Evolutionary conservation across 2,888 invertebrate species (phyloP).

Genomic region (Metopia argyrocephala): DNA sequence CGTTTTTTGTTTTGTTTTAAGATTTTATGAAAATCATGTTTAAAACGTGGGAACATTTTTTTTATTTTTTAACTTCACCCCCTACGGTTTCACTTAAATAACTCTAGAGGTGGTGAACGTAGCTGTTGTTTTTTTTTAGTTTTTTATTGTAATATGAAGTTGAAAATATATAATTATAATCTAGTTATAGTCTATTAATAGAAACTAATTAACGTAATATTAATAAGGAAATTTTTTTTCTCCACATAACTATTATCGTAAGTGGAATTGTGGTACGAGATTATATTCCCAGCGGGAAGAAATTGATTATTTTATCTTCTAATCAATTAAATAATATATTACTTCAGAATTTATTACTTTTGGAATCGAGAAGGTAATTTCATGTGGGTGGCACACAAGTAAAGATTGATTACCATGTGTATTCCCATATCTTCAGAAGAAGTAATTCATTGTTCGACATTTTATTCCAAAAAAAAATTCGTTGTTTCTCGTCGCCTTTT

Average conservation of each 20-base stretch:
- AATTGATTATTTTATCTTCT: too few relatives aligned
- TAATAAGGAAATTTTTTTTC: background rate
- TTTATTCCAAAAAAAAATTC: too few relatives aligned
- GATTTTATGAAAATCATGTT: background rate
- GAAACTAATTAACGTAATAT: background rate
- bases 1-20: slow-evolving; percentile 17
- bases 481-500: too few relatives aligned
- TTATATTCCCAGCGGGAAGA: too few relatives aligned
- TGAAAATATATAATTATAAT: slow-evolving; percentile 12
- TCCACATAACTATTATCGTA: background rate
- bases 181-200: background rate
- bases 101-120: slow-evolving; percentile 26
- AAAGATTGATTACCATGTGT: too few relatives aligned
- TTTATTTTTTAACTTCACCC: slow-evolving; percentile 38
- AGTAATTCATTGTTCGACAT: too few relatives aligned
- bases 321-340: too few relatives aligned
- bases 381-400: too few relatives aligned
- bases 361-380: too few relatives aligned
- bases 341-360: too few relatives aligned
- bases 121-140: background rate
- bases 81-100: slow-evolving; percentile 49
- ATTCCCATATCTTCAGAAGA: too few relatives aligned
- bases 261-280: too few relatives aligned
- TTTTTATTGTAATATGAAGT: background rate
- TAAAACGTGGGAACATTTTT: slow-evolving; percentile 51